A percentile compares a stretch with the other conserved stretches of the same genome.
Conservation (phyloP, 2,888 invertebrate genomes). For the Lasioglossum vierecki region DNA sequence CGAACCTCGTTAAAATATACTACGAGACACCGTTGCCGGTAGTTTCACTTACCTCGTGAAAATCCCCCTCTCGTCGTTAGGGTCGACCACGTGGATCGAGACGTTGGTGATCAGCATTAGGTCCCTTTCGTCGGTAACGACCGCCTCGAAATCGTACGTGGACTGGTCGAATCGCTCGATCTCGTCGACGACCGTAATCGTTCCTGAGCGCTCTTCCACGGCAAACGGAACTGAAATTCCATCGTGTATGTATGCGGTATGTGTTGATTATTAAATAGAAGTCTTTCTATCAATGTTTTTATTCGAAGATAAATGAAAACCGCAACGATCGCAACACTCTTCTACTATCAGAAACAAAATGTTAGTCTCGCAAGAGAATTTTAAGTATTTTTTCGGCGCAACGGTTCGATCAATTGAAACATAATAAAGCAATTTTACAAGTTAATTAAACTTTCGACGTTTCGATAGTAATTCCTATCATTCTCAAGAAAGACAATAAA, state of each 20-base stretch:
- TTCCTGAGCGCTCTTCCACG: conserved; percentile 94
- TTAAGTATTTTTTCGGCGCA: no score
- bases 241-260: conserved; percentile 59
- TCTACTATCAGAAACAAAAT: no score
- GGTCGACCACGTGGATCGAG: conserved; percentile 92
- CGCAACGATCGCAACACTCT: no score
- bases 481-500: no score
- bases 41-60: conserved; percentile 86
- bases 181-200: conserved; percentile 93
- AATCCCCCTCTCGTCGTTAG: conserved; percentile 89
- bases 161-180: conserved; percentile 88
- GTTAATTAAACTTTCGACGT: no score
- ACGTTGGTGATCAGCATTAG: conserved; percentile 92
- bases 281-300: no score
- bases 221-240: conserved; percentile 92
- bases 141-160: conserved; percentile 92
- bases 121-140: conserved; percentile 88
- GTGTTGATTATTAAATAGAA: conserved; percentile 52
- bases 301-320: no score
- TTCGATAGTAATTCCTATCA: no score
- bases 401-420: no score
- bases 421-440: no score
- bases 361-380: no score
- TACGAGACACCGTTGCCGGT: conserved; percentile 26
- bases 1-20: conserved; percentile 61